A percentile compares a stretch with the other conserved stretches of the same genome.
phyloP scores from a whole-genome alignment of 2,888 invertebrate species.

The Scaptomyza parva region DNA sequence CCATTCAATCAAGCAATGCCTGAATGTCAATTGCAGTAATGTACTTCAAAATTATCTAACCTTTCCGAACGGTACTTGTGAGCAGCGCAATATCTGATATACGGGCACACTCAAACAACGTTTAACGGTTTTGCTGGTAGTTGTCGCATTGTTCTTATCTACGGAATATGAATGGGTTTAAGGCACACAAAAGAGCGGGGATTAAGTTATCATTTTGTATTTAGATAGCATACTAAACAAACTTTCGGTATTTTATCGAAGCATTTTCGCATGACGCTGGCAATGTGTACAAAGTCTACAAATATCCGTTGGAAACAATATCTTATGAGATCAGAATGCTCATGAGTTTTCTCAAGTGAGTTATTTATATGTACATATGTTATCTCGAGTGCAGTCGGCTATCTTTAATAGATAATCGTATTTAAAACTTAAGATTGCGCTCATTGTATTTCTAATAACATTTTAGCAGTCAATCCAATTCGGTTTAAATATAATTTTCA shows the following conservation, averaged over 20 bases:
- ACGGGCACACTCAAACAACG: neutral
- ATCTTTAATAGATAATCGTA: slow-evolving; percentile 8
- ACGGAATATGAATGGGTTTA: slow-evolving; percentile 8
- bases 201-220: slow-evolving; percentile 21
- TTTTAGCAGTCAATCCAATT: neutral
- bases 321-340: slow-evolving; percentile 6
- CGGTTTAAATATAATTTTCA: neutral
- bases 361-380: slow-evolving; percentile 16
- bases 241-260: slow-evolving; percentile 33
- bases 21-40: neutral
- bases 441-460: neutral
- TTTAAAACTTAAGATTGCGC: neutral
- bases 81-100: slow-evolving; percentile 11
- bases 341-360: slow-evolving; percentile 12
- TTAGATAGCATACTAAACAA: slow-evolving; percentile 6
- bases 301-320: slow-evolving; percentile 15
- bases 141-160: slow-evolving; percentile 28
- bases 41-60: slow-evolving; percentile 3
- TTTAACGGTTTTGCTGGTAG: slow-evolving; percentile 6
- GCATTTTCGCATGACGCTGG: slow-evolving; percentile 6
- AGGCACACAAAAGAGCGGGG: neutral
- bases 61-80: neutral
- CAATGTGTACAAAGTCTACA: slow-evolving; percentile 22
- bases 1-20: slow-evolving; percentile 4
- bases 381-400: slow-evolving; percentile 21